phyloP scores from a whole-genome alignment of 1,140 invertebrate species.

The Latrodectus geometricus region DNA sequence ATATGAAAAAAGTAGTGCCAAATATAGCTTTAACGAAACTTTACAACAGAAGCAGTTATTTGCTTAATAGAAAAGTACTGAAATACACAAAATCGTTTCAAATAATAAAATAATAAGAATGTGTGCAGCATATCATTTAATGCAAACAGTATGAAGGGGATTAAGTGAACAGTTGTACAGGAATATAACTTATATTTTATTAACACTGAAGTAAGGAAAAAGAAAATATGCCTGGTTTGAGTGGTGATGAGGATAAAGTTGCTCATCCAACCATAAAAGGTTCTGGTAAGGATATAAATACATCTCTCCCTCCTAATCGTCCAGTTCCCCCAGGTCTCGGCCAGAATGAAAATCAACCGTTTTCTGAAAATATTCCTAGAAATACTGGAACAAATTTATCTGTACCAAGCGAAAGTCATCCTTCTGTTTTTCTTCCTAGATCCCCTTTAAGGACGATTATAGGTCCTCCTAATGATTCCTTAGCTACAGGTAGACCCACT shows the following conservation, averaged over 20 bases:
- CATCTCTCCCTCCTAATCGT: slow-evolving; percentile 12
- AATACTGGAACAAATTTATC: slow-evolving; percentile 15
- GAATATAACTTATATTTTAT: not conserved
- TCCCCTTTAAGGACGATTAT: slow-evolving; percentile 53
- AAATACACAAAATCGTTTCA: slow-evolving; percentile 44
- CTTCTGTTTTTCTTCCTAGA: slow-evolving; percentile 6
- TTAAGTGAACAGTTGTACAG: not conserved
- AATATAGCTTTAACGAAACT: slow-evolving; percentile 14
- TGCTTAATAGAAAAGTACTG: not conserved
- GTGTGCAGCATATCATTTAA: not conserved
- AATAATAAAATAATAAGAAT: slow-evolving; percentile 41
- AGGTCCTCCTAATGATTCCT: slow-evolving; percentile 23
- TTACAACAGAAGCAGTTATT: not conserved
- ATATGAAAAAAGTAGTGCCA: slow-evolving; percentile 3
- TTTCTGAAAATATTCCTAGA: not conserved
- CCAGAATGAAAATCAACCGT: not conserved
- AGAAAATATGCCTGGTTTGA: slow-evolving; percentile 32
- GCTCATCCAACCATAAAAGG: not conserved
- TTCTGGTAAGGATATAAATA: slow-evolving; percentile 6
- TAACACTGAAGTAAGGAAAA: not conserved
- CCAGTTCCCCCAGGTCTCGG: slow-evolving; percentile 42
- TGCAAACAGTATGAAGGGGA: not conserved
- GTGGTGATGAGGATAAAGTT: slow-evolving; percentile 36
- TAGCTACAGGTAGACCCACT: slow-evolving; percentile 31
- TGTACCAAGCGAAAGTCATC: slow-evolving; percentile 7